Evolutionary conservation across 2,797 vertebrate species (phyloP).

Genomic region (Microhierax caerulescens): DNA sequence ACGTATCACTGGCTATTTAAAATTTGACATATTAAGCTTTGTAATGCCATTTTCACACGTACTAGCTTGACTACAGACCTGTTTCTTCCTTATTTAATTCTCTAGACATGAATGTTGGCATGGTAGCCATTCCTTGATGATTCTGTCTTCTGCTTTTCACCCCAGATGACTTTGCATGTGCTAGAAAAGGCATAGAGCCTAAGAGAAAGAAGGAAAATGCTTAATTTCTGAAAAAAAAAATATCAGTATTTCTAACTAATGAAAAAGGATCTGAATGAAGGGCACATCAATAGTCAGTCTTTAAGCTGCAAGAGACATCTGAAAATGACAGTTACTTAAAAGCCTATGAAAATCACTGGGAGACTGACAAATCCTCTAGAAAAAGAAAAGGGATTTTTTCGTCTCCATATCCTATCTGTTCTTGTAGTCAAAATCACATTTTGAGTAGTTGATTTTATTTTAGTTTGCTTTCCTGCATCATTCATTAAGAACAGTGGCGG

Average conservation of each 20-base stretch:
- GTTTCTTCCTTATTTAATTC: not conserved
- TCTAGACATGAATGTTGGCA: too few species aligned
- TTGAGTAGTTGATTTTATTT: not conserved
- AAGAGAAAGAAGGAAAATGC: not conserved
- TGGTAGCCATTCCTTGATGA: not conserved
- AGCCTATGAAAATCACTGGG: not conserved
- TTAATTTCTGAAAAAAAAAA: not conserved
- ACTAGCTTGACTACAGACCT: not conserved
- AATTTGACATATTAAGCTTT: not conserved
- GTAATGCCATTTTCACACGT: not conserved
- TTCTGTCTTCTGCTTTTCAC: not conserved
- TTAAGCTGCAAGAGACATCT: not conserved
- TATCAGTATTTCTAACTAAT: not conserved
- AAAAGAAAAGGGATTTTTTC: not conserved
- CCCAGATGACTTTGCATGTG: not conserved
- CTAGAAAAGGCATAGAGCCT: not conserved
- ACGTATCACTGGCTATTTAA: not conserved
- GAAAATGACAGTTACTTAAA: not conserved
- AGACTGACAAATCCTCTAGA: not conserved
- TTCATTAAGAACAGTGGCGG: not conserved
- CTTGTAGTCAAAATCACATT: not conserved
- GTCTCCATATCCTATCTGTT: not conserved
- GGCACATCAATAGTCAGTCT: accelerated
- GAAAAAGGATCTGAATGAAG: not conserved
- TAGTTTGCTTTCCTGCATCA: not conserved